Evolutionary conservation across 2,113 vertebrate species (phyloP).

Genomic region (Indicator maculatus): DNA sequence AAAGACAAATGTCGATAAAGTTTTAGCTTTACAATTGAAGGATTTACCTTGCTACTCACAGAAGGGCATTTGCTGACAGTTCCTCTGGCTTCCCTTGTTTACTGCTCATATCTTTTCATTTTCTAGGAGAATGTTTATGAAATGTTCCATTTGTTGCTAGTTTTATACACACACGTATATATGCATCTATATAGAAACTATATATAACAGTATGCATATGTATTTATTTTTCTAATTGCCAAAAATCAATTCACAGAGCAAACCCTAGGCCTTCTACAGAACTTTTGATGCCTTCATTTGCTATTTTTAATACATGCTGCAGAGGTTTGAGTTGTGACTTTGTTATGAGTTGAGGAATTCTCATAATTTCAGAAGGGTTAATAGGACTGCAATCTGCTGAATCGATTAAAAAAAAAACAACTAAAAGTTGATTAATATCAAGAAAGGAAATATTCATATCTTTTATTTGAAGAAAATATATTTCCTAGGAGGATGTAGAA

Average conservation of each 20-base stretch:
- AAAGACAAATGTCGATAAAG: not conserved
- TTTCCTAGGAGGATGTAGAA: not conserved
- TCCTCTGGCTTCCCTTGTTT: conserved; percentile 2
- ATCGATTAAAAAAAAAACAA: not conserved
- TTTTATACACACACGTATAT: not conserved
- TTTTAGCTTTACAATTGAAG: not conserved
- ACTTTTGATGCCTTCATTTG: conserved; percentile 7
- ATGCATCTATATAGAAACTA: not conserved
- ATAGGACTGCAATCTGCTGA: not conserved
- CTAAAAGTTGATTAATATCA: not conserved
- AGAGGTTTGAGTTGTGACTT: not conserved
- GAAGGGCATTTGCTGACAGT: not conserved
- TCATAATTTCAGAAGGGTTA: not conserved
- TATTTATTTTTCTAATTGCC: conserved; percentile 30
- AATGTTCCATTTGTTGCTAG: conserved; percentile 18
- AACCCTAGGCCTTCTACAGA: not conserved
- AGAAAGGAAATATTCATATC: not conserved
- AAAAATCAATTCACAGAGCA: not conserved
- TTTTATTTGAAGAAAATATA: not conserved
- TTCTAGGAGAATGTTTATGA: not conserved
- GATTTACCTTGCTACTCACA: not conserved
- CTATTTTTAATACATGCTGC: conserved; percentile 22
- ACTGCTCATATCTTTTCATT: conserved; percentile 1
- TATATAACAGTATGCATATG: not conserved
- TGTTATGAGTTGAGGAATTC: conserved; percentile 19